Conservation (phyloP, 2,888 invertebrate species). For the Torymus texanus region DNA sequence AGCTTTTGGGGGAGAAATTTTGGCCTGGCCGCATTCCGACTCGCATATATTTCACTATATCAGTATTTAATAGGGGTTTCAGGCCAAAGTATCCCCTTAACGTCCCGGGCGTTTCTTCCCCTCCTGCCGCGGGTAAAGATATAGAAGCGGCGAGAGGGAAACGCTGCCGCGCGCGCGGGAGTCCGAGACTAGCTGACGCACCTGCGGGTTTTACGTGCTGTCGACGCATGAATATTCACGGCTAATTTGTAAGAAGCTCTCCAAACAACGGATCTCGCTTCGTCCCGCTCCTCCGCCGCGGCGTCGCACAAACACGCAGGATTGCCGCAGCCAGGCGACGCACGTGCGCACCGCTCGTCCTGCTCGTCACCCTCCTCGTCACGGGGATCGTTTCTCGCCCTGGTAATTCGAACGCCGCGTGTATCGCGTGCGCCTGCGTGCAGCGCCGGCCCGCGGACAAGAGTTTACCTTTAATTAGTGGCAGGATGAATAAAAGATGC, state of each 20-base stretch:
- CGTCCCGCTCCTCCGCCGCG: background rate
- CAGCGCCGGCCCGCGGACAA: constrained; percentile 44
- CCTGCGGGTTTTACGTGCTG: constrained; percentile 58
- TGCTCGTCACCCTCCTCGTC: background rate
- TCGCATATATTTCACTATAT: constrained; percentile 39
- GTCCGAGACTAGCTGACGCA: background rate
- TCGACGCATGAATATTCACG: constrained; percentile 71
- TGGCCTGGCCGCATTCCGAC: background rate
- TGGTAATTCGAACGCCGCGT: background rate
- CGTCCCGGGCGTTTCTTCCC: constrained; percentile 9
- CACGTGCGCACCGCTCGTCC: background rate
- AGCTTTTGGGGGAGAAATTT: constrained; percentile 32
- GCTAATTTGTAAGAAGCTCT: constrained; percentile 73
- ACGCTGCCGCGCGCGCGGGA: background rate
- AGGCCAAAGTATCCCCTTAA: constrained; percentile 30
- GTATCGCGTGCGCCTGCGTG: background rate
- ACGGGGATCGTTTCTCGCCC: constrained; percentile 4
- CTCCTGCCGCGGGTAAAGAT: background rate
- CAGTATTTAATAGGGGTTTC: constrained; percentile 44
- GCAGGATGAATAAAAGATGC: constrained; percentile 70
- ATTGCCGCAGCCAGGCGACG: constrained; percentile 16
- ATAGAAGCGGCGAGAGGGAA: constrained; percentile 1
- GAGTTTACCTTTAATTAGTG: constrained; percentile 73
- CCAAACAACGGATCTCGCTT: constrained; percentile 66
- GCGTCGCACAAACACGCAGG: background rate